Base-by-base conservation (phyloP, 53 echinoderm and acorn worm genomes). In the Holothuria scabra region DNA sequence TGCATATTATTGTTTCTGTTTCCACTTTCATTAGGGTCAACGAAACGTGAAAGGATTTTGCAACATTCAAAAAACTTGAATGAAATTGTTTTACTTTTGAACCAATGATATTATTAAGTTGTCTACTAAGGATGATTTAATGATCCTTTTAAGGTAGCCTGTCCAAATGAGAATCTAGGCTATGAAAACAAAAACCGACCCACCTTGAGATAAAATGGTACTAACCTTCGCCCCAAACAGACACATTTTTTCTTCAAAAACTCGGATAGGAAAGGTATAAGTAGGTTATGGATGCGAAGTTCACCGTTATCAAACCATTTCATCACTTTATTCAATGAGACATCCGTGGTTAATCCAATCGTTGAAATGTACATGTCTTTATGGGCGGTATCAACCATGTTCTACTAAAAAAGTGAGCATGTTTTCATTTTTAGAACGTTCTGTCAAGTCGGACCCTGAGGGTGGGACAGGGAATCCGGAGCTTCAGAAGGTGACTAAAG, bases 351-450 rank as follows among this genome's bases (percentile, higher is more conserved):
- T 69, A 69, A 69, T 69, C 69, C 69, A 3, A 3, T 3, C 69
- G 69, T 32, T 69, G 69, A 69, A 69, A 69, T 69, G 69, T 69
- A 20, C 52, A 48, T 69, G 31, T 37, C 38, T 21, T 69, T 69
- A 37, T 34, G 21, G 69, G 38, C 65, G n/a, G 34, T 69, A 22
- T 38, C 38, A 69, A 69, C 69, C 18, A 69, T 69, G 69, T 69
- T 18, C 37, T 41, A 37, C 34, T 31, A 32, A 14, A 69, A 18
- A 31, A 0, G 31, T 65, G 31, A 29, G 28, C 3, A 64, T 28
- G 28, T 29, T 65, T 65, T 28, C 65, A 65, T 28, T 31, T 65
- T 29, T 65, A 6, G 18, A 29, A 3, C 12, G 12, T 65, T 28
- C 28, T 65, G 31, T 29, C 31, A 13, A 28, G 65, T 29, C 28